Evolutionary conservation across 1,140 invertebrate genomes (phyloP).

Genomic region (Pissodes strobi): DNA sequence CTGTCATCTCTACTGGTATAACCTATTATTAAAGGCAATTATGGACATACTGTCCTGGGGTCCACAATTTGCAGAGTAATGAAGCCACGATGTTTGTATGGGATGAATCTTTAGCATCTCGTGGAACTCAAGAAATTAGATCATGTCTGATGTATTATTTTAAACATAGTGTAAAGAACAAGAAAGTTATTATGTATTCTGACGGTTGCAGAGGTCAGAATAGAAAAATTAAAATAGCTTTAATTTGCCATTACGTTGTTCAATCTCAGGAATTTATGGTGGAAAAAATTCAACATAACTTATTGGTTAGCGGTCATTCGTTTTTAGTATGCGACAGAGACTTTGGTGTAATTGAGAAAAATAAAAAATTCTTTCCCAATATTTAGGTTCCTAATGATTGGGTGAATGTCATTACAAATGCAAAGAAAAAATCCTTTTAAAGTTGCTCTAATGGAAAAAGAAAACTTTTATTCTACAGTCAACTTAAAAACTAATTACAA

Average conservation of each 20-base stretch:
- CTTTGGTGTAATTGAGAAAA: slow-evolving; percentile 6
- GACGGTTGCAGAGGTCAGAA: too few relatives aligned
- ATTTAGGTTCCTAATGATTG: slow-evolving; percentile 10
- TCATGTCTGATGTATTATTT: slow-evolving; percentile 24
- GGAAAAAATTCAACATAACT: too few relatives aligned
- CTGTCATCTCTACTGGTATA: slow-evolving; percentile 24
- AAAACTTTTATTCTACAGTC: neutral
- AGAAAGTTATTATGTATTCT: slow-evolving; percentile 37
- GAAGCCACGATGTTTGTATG: slow-evolving; percentile 32
- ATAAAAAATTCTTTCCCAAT: neutral
- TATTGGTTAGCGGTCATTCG: slow-evolving; percentile 33
- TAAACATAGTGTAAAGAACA: neutral
- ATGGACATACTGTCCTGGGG: slow-evolving; percentile 35
- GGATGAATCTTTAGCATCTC: slow-evolving; percentile 31
- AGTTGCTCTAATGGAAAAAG: neutral
- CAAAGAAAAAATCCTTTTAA: slow-evolving; percentile 7
- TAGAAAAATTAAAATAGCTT: slow-evolving; percentile 32
- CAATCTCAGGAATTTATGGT: too few relatives aligned
- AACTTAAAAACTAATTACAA: neutral
- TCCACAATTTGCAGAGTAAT: slow-evolving; percentile 27
- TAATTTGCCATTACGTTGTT: slow-evolving; percentile 6
- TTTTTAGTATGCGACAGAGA: neutral
- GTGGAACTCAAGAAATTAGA: slow-evolving; percentile 35
- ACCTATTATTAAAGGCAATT: slow-evolving; percentile 37
- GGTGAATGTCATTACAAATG: neutral